Evolutionary conservation across 2,797 vertebrate genomes (phyloP).

Genomic region (Chelon labrosus): DNA sequence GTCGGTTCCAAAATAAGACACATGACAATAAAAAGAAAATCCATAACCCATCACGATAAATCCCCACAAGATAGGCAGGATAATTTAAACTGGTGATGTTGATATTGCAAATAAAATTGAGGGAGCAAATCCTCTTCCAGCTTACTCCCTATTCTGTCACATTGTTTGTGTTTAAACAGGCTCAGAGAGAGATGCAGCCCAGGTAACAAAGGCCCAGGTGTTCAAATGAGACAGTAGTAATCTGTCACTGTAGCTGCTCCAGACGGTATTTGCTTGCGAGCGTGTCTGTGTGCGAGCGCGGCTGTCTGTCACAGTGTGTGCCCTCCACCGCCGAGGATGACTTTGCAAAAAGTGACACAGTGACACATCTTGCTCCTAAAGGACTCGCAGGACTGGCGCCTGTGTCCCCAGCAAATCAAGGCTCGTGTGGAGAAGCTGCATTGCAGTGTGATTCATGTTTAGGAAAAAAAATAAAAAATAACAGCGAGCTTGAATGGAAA

Average conservation of each 20-base stretch:
- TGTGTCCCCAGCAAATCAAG: neutral
- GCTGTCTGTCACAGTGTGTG: slow-evolving; percentile 23
- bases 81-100: neutral
- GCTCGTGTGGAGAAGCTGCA: neutral
- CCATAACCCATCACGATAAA: too few species aligned
- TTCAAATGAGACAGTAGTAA: slow-evolving; percentile 25
- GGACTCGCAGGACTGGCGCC: neutral
- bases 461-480: neutral
- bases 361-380: neutral
- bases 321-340: slow-evolving; percentile 36
- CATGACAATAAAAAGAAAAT: neutral
- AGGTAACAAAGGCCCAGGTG: slow-evolving; percentile 41
- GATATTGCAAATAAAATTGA: neutral
- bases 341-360: slow-evolving; percentile 52
- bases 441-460: neutral
- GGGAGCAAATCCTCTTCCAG: neutral
- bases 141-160: neutral
- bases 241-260: slow-evolving; percentile 38
- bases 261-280: slow-evolving; percentile 19
- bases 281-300: neutral
- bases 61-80: neutral
- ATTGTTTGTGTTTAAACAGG: slow-evolving; percentile 2
- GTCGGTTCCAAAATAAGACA: too few species aligned
- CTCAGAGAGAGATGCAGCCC: neutral
- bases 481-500: neutral